These are phyloP conservation scores for Aspidapion aeneum DNA, from an alignment of 2,888 invertebrate species.

Conservation along the genomic window DNA sequence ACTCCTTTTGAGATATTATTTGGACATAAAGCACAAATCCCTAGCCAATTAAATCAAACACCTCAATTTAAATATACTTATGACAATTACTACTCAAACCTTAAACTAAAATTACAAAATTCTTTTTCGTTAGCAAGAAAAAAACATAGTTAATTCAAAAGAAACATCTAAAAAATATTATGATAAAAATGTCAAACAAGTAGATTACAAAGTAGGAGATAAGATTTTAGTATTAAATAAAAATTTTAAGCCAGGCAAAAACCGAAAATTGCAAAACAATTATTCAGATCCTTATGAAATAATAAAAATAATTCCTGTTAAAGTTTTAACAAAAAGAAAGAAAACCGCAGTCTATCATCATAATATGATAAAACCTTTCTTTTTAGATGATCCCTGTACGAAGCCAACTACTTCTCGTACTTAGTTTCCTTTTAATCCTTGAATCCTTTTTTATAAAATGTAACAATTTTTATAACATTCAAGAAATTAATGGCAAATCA, in stretches of 20 bases:
- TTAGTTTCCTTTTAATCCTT: too few relatives aligned
- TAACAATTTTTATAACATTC: too few relatives aligned
- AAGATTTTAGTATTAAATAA: too few relatives aligned
- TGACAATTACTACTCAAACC: slow-evolving; percentile 26
- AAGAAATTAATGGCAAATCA: too few relatives aligned
- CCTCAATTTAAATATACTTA: slow-evolving; percentile 33
- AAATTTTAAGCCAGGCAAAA: not conserved
- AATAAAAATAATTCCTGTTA: not conserved
- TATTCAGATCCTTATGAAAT: not conserved
- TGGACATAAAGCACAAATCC: not conserved
- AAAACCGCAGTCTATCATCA: not conserved
- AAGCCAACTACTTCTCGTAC: too few relatives aligned
- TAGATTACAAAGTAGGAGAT: not conserved
- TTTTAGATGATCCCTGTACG: too few relatives aligned
- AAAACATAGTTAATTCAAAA: not conserved
- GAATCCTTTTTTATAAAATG: too few relatives aligned
- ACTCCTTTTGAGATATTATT: not conserved
- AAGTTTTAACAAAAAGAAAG: not conserved
- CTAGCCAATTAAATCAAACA: not conserved
- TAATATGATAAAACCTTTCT: not conserved
- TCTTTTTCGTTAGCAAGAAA: slow-evolving; percentile 27
- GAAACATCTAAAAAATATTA: too few relatives aligned
- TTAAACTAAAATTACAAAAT: slow-evolving; percentile 27
- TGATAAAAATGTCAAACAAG: not conserved
- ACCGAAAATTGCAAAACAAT: not conserved